Evolutionary conservation across 2,797 vertebrate species (phyloP).

Genomic region (Agapornis canus): DNA sequence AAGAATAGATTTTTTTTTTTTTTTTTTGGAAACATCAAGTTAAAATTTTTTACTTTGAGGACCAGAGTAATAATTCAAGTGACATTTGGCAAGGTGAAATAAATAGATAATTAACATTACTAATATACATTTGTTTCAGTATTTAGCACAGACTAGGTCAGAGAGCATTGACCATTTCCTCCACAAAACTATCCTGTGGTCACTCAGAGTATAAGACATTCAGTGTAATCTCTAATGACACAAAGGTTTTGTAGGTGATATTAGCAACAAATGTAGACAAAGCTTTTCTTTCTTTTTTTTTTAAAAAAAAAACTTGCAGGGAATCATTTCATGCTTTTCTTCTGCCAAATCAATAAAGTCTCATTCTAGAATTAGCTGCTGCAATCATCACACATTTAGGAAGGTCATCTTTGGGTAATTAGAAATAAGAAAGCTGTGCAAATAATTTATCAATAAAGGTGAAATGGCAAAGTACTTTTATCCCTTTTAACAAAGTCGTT

Average conservation of each 20-base stretch:
- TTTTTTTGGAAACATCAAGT: not conserved
- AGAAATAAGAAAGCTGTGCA: not conserved
- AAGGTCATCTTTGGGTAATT: not conserved
- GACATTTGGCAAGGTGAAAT: conserved; percentile 15
- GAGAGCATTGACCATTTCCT: not conserved
- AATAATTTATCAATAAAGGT: not conserved
- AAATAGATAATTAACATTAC: not conserved
- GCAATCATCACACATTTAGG: not conserved
- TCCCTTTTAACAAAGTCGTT: not conserved
- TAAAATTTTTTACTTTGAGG: conserved; percentile 1
- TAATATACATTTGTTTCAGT: not conserved
- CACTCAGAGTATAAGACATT: not conserved
- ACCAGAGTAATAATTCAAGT: conserved; percentile 24
- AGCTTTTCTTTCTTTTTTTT: not conserved
- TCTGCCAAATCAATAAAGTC: not conserved
- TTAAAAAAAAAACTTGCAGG: not conserved
- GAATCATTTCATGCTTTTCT: not conserved
- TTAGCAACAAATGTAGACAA: not conserved
- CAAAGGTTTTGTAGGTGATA: not conserved
- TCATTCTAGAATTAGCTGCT: not conserved
- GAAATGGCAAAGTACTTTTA: not conserved
- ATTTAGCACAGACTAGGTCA: not conserved
- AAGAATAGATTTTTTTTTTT: not conserved
- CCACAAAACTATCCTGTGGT: not conserved
- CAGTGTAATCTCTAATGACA: not conserved